Percentiles rank a stretch among this genome's conserved stretches.
These are phyloP conservation scores for Leucopsar rothschildi DNA, from an alignment of 2,113 vertebrate genomes.

Conservation along the genomic window DNA sequence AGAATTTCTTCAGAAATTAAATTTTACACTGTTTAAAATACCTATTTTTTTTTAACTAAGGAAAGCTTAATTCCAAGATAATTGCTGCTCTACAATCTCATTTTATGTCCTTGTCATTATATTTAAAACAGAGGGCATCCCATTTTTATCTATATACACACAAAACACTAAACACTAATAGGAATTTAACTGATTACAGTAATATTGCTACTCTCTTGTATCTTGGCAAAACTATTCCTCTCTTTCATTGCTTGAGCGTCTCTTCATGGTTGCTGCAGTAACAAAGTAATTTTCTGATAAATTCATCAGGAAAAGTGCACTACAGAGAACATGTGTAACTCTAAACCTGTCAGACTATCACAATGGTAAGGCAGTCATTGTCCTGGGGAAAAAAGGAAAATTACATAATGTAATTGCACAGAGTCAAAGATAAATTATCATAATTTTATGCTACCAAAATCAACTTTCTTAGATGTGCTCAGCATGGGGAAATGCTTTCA, in stretches of 20 bases:
- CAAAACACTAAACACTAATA: background rate
- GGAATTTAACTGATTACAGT: conserved; percentile 10
- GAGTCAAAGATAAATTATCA: background rate
- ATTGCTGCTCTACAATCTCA: background rate
- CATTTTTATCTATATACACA: background rate
- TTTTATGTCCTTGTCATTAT: background rate
- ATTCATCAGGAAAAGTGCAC: conserved; percentile 50
- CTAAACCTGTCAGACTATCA: conserved; percentile 43
- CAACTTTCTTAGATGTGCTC: background rate
- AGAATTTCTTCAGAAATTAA: background rate
- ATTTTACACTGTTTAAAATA: background rate
- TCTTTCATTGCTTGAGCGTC: background rate
- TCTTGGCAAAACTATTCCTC: conserved; percentile 1
- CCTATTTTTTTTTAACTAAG: background rate
- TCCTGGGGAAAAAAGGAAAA: conserved; percentile 7
- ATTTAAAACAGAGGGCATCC: background rate
- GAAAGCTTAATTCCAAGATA: background rate
- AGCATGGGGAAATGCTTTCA: background rate
- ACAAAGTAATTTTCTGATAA: conserved; percentile 62
- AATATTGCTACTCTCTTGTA: conserved; percentile 13
- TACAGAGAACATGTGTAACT: conserved; percentile 36
- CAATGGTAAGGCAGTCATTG: conserved; percentile 24
- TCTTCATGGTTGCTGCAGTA: conserved; percentile 37
- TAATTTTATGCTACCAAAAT: background rate
- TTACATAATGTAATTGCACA: conserved; percentile 16